Evolutionary conservation across 2,888 invertebrate genomes (phyloP).

Genomic region (Peribatodes rhomboidaria): DNA sequence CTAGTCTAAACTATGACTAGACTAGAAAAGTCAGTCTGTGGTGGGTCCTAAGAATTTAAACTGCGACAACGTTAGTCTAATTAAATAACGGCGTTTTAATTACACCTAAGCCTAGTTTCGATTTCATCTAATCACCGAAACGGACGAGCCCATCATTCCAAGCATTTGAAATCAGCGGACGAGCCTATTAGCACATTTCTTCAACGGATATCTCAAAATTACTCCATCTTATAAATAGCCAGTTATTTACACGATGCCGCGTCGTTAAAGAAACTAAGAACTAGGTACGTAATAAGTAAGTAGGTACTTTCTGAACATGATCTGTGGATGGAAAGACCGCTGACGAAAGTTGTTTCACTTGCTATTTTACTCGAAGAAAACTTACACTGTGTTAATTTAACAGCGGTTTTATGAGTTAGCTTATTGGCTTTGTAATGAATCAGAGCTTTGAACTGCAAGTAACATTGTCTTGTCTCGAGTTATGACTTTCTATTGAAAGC

Average conservation of each 20-base stretch:
- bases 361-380: conserved; percentile 32
- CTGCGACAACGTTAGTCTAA: too few species aligned
- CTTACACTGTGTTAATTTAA: conserved; percentile 9
- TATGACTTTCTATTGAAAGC: conserved; percentile 6
- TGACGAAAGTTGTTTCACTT: conserved; percentile 41
- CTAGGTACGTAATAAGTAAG: neutral
- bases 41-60: too few species aligned
- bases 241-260: neutral
- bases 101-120: neutral
- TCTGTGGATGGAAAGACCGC: conserved; percentile 33
- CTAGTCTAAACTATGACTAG: too few species aligned
- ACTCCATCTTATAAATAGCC: neutral
- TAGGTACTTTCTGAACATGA: conserved; percentile 15
- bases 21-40: too few species aligned
- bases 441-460: neutral
- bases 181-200: conserved; percentile 26
- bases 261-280: neutral
- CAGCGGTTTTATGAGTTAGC: conserved; percentile 6
- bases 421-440: conserved; percentile 1
- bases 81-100: neutral
- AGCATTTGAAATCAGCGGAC: conserved; percentile 15
- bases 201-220: conserved; percentile 24
- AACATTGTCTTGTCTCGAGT: conserved; percentile 1
- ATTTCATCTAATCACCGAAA: conserved; percentile 15
- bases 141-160: conserved; percentile 16